A percentile compares a stretch with the other conserved stretches of the same genome.
Conservation (phyloP, 2,797 vertebrate species). For the Channa striata region DNA sequence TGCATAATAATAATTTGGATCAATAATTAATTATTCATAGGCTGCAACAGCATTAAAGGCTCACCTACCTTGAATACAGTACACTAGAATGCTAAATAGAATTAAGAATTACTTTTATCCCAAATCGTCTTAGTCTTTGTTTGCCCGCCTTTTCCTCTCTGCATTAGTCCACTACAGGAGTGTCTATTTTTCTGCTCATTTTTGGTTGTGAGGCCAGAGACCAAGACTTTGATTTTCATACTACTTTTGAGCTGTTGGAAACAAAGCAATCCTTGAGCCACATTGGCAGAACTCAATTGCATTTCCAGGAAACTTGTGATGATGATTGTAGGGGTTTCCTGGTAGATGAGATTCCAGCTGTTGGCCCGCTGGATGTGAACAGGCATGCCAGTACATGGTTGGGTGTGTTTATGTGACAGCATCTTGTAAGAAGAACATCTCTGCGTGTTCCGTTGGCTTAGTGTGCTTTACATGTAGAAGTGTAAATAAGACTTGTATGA, state of each 20-base stretch:
- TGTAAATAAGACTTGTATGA: neutral
- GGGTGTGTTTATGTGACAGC: neutral
- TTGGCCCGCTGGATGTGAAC: neutral
- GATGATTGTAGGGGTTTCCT: neutral
- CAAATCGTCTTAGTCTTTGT: no score
- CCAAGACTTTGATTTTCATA: no score
- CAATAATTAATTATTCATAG: conserved; percentile 5
- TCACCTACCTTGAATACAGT: neutral
- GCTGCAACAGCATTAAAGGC: neutral
- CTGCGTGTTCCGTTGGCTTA: neutral
- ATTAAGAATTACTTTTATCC: no score
- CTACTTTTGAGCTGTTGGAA: neutral
- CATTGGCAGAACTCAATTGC: neutral
- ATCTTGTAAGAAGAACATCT: neutral
- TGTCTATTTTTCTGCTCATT: no score
- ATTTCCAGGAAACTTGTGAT: no score
- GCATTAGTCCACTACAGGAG: conserved; percentile 14
- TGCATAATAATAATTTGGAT: conserved; percentile 7
- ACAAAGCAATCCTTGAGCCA: neutral
- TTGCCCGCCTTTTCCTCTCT: neutral
- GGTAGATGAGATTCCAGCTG: neutral
- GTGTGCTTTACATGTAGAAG: neutral
- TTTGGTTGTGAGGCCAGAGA: no score
- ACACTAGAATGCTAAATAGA: no score
- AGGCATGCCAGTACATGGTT: neutral